Conservation (phyloP, 2,888 invertebrate genomes). For the Thymelicus acteon region DNA sequence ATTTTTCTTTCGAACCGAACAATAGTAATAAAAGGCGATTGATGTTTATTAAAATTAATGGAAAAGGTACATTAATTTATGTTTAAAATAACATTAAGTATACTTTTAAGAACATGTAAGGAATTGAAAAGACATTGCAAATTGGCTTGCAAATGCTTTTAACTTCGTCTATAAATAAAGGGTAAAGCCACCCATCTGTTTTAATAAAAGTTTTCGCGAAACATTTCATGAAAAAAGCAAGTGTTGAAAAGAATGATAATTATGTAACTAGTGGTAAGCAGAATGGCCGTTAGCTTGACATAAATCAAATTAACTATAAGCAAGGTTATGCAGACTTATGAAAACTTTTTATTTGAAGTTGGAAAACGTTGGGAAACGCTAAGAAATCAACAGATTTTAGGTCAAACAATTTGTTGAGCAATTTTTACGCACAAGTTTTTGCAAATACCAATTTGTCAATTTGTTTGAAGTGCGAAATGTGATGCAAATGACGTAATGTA, state of each 20-base stretch:
- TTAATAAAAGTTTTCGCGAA: constrained; percentile 25
- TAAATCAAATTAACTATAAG: not conserved
- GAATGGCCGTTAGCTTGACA: not conserved
- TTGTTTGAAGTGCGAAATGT: too few relatives aligned
- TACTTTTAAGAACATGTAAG: constrained; percentile 22
- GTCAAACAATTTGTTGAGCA: not conserved
- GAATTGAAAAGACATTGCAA: constrained; percentile 33
- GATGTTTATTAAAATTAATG: constrained; percentile 25
- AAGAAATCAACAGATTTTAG: not conserved
- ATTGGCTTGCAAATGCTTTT: constrained; percentile 36
- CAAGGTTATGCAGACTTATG: not conserved
- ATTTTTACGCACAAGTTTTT: too few relatives aligned
- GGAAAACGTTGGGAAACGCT: not conserved
- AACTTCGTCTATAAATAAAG: constrained; percentile 33
- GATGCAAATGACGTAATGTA: too few relatives aligned
- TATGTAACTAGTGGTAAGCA: not conserved
- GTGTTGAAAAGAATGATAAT: not conserved
- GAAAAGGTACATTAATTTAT: not conserved
- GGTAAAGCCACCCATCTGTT: constrained; percentile 29
- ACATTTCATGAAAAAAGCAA: constrained; percentile 3
- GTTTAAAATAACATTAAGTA: constrained; percentile 6
- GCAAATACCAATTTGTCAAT: too few relatives aligned
- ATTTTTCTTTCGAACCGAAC: constrained; percentile 6
- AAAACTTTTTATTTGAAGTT: not conserved
- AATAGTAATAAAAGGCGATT: not conserved